Evolutionary conservation across 2,888 invertebrate genomes (phyloP).

Genomic region (Agrochola circellaris): DNA sequence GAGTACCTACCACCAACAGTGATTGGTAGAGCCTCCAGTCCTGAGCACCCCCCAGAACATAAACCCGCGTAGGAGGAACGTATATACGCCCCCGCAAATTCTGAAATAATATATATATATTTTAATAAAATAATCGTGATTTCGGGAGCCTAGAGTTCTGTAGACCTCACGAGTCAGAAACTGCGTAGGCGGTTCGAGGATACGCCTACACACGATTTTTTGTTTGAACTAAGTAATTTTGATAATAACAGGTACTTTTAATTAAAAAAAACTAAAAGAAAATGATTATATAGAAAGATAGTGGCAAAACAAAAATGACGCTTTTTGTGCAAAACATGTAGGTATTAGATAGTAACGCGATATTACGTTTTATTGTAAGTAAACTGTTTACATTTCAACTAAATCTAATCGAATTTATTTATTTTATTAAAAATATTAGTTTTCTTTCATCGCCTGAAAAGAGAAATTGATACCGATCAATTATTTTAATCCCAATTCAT

Average conservation of each 20-base stretch:
- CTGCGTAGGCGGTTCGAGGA: constrained; percentile 12
- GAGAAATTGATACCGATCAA: background rate
- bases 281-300: background rate
- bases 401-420: background rate
- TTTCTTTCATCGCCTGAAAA: background rate
- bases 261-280: background rate
- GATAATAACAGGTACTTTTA: background rate
- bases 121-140: constrained; percentile 31
- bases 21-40: constrained; percentile 1
- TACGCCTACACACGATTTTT: constrained; percentile 9
- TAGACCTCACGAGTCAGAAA: constrained; percentile 37
- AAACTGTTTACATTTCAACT: background rate
- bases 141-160: constrained; percentile 36
- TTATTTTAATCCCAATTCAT: constrained; percentile 7
- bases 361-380: background rate
- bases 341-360: background rate
- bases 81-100: constrained; percentile 23
- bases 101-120: constrained; percentile 18
- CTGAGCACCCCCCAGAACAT: constrained; percentile 1
- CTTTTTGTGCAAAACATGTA: background rate
- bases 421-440: background rate
- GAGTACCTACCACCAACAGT: background rate
- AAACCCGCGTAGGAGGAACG: constrained; percentile 14
- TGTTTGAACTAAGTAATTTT: constrained; percentile 7
- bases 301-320: too few relatives aligned